Evolutionary conservation across 2,113 vertebrate genomes (phyloP).

Genomic region (Scomber japonicus): DNA sequence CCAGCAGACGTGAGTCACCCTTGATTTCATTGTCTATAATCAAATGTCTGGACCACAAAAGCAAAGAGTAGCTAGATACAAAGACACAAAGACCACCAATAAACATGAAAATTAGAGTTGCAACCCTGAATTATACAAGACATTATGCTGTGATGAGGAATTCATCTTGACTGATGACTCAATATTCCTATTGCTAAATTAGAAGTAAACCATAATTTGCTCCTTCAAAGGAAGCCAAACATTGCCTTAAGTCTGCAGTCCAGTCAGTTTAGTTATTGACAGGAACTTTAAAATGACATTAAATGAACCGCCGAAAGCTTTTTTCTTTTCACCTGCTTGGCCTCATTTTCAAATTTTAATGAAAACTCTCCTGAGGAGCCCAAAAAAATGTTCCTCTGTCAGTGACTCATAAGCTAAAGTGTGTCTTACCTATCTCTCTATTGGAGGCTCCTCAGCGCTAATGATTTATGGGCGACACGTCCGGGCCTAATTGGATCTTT

Average conservation of each 20-base stretch:
- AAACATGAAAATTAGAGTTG: slow-evolving; percentile 5
- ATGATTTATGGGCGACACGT: slow-evolving; percentile 66
- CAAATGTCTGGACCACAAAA: neutral
- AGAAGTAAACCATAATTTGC: neutral
- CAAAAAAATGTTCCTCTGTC: neutral
- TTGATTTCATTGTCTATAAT: neutral
- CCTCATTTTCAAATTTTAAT: too few relatives aligned
- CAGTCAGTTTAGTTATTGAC: neutral
- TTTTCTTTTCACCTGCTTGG: slow-evolving; percentile 34
- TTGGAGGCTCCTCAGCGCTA: slow-evolving; percentile 41
- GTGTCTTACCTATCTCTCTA: slow-evolving; percentile 18
- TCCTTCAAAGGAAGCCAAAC: neutral
- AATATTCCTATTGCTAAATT: neutral
- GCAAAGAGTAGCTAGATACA: neutral
- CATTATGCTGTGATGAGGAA: slow-evolving; percentile 13
- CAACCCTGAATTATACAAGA: neutral
- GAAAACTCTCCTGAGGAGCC: too few relatives aligned
- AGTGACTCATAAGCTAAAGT: slow-evolving; percentile 40
- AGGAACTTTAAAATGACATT: slow-evolving; percentile 16
- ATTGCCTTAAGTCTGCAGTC: neutral
- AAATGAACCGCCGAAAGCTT: slow-evolving; percentile 22
- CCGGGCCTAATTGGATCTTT: slow-evolving; percentile 72
- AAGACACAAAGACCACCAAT: neutral
- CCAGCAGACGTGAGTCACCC: neutral
- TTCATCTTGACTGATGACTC: neutral